Evolutionary conservation across 2,113 vertebrate genomes (phyloP).

Genomic region (Pongo abelii): DNA sequence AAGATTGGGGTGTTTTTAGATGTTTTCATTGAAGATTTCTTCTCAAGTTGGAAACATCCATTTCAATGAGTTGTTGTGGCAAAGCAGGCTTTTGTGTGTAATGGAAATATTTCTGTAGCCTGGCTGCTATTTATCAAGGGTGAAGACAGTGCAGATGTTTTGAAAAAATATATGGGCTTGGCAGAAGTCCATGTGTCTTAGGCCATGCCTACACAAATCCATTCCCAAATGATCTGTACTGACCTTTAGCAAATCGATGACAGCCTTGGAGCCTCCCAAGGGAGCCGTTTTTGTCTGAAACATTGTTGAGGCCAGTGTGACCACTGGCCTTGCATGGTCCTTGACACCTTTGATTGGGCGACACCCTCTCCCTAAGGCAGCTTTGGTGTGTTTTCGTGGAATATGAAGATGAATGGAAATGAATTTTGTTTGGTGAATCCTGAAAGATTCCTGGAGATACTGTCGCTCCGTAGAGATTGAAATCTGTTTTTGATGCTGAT

Average conservation of each 20-base stretch:
- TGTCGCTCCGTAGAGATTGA: not conserved
- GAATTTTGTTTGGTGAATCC: conserved; percentile 44
- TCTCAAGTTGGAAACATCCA: conserved; percentile 6
- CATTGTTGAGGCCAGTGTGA: not conserved
- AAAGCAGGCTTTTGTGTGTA: not conserved
- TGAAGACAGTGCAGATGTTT: conserved; percentile 71
- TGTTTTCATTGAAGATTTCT: not conserved
- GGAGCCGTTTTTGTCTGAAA: not conserved
- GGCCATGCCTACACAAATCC: conserved; percentile 35
- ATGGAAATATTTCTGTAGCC: conserved; percentile 53
- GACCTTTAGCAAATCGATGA: conserved; percentile 65
- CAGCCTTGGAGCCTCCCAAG: conserved; percentile 45
- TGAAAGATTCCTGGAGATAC: not conserved
- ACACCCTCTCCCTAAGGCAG: not conserved
- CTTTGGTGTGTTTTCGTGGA: conserved; percentile 18
- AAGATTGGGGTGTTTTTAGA: not conserved
- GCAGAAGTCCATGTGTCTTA: conserved; percentile 28
- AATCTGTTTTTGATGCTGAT: not conserved
- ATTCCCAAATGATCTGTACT: conserved; percentile 29
- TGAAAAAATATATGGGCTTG: conserved; percentile 52
- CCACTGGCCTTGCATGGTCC: conserved; percentile 11
- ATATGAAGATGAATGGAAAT: conserved; percentile 41
- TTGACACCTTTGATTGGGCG: not conserved
- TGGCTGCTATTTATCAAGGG: conserved; percentile 62
- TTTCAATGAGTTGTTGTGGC: conserved; percentile 10